phyloP scores from a whole-genome alignment of 1,140 invertebrate species.

The Cydia pomonella region DNA sequence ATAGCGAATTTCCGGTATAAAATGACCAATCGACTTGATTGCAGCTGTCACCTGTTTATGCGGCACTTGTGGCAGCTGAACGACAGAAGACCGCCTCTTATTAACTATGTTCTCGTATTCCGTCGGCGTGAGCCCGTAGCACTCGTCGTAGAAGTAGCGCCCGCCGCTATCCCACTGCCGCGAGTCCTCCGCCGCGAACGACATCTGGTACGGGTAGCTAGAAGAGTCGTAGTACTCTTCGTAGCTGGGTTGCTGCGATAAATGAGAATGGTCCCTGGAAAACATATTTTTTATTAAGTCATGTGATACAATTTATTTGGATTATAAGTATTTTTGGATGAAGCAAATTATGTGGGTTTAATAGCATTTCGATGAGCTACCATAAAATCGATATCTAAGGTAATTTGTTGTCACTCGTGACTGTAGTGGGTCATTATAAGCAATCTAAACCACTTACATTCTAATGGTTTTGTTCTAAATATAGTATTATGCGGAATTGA shows the following conservation, averaged over 20 bases:
- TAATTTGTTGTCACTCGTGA: too few species aligned
- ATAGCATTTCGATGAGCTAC: too few species aligned
- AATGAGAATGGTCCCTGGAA: constrained; percentile 74
- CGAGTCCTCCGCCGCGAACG: constrained; percentile 84
- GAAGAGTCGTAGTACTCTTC: constrained; percentile 82
- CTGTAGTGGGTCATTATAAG: too few species aligned
- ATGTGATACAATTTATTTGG: too few species aligned
- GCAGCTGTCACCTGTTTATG: constrained; percentile 60
- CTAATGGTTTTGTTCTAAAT: too few species aligned
- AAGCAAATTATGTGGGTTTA: too few species aligned
- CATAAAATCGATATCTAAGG: too few species aligned
- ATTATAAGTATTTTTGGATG: too few species aligned
- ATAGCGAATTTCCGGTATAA: too few species aligned
- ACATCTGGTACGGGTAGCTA: constrained; percentile 79
- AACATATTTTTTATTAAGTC: not conserved
- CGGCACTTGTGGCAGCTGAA: constrained; percentile 76
- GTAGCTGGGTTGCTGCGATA: constrained; percentile 75
- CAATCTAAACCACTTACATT: too few species aligned
- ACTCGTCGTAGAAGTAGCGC: constrained; percentile 71
- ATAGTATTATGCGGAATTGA: too few species aligned
- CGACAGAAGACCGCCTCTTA: constrained; percentile 78
- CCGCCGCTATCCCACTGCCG: constrained; percentile 87
- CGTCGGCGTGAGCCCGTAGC: constrained; percentile 66
- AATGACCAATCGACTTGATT: too few species aligned
- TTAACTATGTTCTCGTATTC: constrained; percentile 74